phyloP scores from a whole-genome alignment of 2,113 vertebrate genomes.

The Ptilonorhynchus violaceus region DNA sequence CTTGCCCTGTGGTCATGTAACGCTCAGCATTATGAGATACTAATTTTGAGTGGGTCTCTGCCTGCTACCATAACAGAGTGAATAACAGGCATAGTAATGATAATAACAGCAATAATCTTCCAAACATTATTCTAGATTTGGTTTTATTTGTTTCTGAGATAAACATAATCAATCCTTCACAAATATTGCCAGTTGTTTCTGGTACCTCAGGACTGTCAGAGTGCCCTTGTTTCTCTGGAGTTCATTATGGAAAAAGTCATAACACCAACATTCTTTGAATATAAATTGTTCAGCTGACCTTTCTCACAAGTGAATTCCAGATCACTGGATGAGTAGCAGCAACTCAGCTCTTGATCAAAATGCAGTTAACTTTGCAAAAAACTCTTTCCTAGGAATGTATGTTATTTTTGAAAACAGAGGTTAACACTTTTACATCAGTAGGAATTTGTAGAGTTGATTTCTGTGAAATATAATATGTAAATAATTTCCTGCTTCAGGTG shows the following conservation, averaged over 20 bases:
- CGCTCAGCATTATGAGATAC: background rate
- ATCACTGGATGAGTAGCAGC: background rate
- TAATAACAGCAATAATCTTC: background rate
- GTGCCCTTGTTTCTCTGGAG: background rate
- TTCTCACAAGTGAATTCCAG: background rate
- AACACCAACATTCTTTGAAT: background rate
- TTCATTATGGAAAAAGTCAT: background rate
- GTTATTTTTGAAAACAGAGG: background rate
- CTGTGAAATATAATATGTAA: background rate
- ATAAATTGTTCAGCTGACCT: conserved; percentile 17
- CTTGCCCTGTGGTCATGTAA: background rate
- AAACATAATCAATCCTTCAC: background rate
- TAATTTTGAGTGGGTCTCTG: background rate
- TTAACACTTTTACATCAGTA: background rate
- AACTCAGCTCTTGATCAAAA: background rate
- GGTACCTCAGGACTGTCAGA: background rate
- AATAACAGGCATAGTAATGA: background rate
- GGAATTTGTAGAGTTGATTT: background rate
- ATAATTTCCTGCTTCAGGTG: background rate
- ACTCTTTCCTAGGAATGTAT: background rate
- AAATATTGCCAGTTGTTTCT: background rate
- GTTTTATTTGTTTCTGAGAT: background rate
- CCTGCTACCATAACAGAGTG: background rate
- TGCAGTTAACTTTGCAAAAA: background rate
- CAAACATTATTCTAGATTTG: background rate